Evolutionary conservation across 2,113 vertebrate genomes (phyloP), one percentile per base, ranked within the genome.

Genomic region (Brachypteracias leptosomus): DNA sequence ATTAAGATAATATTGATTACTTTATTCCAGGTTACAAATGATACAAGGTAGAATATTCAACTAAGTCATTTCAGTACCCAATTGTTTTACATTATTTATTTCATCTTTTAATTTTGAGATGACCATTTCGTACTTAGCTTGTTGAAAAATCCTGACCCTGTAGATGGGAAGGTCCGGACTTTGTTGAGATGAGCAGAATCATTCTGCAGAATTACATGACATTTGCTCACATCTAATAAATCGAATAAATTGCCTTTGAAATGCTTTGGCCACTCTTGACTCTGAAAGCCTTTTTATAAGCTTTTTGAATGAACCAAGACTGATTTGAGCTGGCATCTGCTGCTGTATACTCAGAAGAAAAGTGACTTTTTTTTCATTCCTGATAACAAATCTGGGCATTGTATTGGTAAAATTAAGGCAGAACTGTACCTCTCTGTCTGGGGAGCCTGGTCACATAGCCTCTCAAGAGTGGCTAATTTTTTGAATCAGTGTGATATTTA

Each of bases 181-280:
- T 5, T 49, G 18, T 63, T 80, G 29, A 71, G 42, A 58, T 22
- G 35, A 90, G 57, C 38, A 61, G 75, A 90, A 77, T 94, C 1
- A 54, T 95, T 92, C 72, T 81, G 65, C 61, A 59, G 86, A 81
- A 93, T 86, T 92, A 40, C 13, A 10, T 26, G 54, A 33, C 10
- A 25, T 66, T 93, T 91, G 88, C 51, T 96, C 55, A 49, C 35
- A 9, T 91, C 29, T 78, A 26, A 54, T 22, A 90, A 28, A 52
- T 55, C 61, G 68, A 92, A 77, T 77, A 80, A 94, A 90, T 88
- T 88, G 63, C 78, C 36, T 89, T 76, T 46, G 46, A 91, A 88
- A 58, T 55, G 54, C 85, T 93, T 85, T 85, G 79, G 28, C 51
- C 33, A 11, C 55, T 85, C 42, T 89, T 90, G 67, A 79, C 49